Base-by-base conservation (phyloP, 2,797 vertebrate species). In the Enteromius argenteus region DNA sequence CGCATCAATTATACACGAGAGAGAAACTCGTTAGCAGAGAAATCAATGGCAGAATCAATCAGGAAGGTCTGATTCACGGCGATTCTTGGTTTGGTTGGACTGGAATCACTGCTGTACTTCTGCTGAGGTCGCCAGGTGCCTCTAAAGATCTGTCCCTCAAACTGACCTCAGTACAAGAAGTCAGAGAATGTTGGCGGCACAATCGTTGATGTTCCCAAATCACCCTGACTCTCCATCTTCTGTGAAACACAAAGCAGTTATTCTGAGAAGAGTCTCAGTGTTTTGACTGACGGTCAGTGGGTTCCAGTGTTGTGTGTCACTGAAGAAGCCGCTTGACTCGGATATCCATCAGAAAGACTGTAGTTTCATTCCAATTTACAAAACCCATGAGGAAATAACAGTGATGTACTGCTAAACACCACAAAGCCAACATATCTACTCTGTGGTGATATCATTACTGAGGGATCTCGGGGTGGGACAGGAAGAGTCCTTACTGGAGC, bases 21-120 rank as follows among this genome's bases (percentile, higher is more conserved):
- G n/a, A 46, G 68, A 71, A 71, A 44, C 58, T 15, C 39, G 13
- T 67, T 67, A 67, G 19, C 60, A 21, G 53, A 62, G 44, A 75
- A 69, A 44, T 71, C 68, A 71, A 44, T 44, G 21, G 4, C 21
- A 39, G 49, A 56, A 75, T 75, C 72, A 9, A 56, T 75, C 19
- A 13, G 72, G 49, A n/a, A 0, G 44, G 62, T 23, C 67, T 42
- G 67, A 23, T 14, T 68, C 5, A 37, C 35, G 1, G 3, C 4
- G 30, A 32, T 17, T 17, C 67, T 69, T 39, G 2, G 68, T 23
- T 27, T 5, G 23, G 44, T 32, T 30, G 4, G 27, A 9, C 68
- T 17, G 68, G 7, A 44, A 6, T 0, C 14, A n/a, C 23, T 1
- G 66, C 37, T 7, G 21, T 14, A n/a, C 14, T 42, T 42, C 67